Base-by-base conservation (phyloP, 2,797 vertebrate genomes). In the Enoplosus armatus region DNA sequence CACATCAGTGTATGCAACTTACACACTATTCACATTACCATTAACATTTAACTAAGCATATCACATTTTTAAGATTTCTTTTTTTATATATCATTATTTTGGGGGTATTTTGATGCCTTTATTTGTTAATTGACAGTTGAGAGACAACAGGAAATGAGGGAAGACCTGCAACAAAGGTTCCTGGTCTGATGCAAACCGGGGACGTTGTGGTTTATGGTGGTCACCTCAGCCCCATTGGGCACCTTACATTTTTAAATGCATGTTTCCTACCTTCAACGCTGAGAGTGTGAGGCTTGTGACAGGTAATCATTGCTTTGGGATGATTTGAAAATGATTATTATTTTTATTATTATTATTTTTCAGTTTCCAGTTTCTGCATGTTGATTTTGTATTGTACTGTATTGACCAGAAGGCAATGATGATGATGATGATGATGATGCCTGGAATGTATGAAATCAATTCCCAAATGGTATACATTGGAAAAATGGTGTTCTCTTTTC, bases 221-320 rank as follows among this genome's bases (percentile, higher is more conserved):
- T 1, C 26, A 26, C n/a, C 24, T 47, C 41, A 45, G 8, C 39
- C 26, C 10, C 16, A 50, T n/a, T n/a, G 26, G 54, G 45, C 15
- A 24, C 5, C 58, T 51, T 43, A 29, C 18, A 60, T 71, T 77
- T 45, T 55, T 8, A 48, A 62, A 41, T 26, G 11, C n/a, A 65
- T 45, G 20, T 65, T 45, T n/a, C 9, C 15, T 12, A 39, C 33
- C 9, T n/a, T 33, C 1, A 16, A 41, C 31, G 31, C 18, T 27
- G 24, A n/a, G 2, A 26, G 60, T 26, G n/a, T 16, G 41, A 37
- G 16, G 31, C 41, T 37, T 71, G n/a, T 50, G 29, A 9, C 54
- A 59, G n/a, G 22, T 31, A 26, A 33, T 69, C 39, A 59, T 16
- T 37, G 3, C 16, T 1, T 43, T 54, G 15, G 26, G n/a, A n/a